Evolutionary conservation across 2,797 vertebrate genomes (phyloP).

Genomic region (Capromys pilorides): DNA sequence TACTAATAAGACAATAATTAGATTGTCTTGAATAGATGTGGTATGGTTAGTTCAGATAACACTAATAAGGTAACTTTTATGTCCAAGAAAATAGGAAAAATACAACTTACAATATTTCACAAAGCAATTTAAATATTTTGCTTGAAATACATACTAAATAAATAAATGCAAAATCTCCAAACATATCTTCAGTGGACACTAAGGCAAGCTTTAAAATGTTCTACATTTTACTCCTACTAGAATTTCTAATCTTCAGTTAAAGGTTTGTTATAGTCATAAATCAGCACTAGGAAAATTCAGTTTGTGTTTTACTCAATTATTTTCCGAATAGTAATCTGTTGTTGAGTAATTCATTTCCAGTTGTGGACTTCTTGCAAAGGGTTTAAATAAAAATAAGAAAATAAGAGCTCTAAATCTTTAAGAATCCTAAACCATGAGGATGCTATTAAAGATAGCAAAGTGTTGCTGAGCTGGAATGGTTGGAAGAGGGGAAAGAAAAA

Average conservation of each 20-base stretch:
- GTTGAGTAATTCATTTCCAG: constrained; percentile 23
- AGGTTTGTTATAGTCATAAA: not conserved
- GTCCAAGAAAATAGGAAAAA: constrained; percentile 24
- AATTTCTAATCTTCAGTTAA: constrained; percentile 50
- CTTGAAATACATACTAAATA: not conserved
- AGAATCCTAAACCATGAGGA: not conserved
- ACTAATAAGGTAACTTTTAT: constrained; percentile 48
- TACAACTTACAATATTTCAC: not conserved
- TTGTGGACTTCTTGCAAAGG: not conserved
- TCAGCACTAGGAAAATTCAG: not conserved
- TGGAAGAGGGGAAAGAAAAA: not conserved
- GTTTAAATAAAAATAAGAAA: constrained; percentile 11
- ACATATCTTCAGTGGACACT: not conserved
- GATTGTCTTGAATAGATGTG: constrained; percentile 69
- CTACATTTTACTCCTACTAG: not conserved
- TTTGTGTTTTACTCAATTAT: constrained; percentile 30
- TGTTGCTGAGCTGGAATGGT: not conserved
- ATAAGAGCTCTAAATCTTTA: not conserved
- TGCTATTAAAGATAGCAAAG: constrained; percentile 28
- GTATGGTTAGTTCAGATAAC: constrained; percentile 70
- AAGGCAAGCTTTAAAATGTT: not conserved
- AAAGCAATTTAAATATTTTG: constrained; percentile 16
- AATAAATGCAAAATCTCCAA: constrained; percentile 18
- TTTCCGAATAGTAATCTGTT: constrained; percentile 26
- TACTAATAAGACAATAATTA: constrained; percentile 86